phyloP scores from a whole-genome alignment of 1,140 invertebrate genomes.

The Habropoda laboriosa region DNA sequence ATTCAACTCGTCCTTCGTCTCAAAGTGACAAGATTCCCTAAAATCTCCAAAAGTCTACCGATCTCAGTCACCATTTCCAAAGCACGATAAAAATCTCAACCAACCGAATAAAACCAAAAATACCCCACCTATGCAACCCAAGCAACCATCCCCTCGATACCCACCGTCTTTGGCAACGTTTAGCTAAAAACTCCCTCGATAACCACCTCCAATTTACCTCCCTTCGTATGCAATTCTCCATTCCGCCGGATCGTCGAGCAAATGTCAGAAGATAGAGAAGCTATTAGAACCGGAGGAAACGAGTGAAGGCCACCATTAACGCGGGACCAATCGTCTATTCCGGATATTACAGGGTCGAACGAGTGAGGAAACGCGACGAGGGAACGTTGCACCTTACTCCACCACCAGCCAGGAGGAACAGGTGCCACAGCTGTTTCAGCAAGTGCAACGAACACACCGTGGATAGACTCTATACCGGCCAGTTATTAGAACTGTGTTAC shows the following conservation, averaged over 20 bases:
- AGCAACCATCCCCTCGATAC: too few species aligned
- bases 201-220: slow-evolving; percentile 20
- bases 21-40: too few species aligned
- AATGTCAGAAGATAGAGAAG: slow-evolving; percentile 14
- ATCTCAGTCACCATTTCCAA: too few species aligned
- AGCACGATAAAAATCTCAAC: too few species aligned
- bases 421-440: slow-evolving; percentile 78
- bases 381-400: slow-evolving; percentile 76
- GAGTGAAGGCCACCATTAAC: slow-evolving; percentile 61
- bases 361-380: slow-evolving; percentile 52
- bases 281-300: neutral
- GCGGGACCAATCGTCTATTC: slow-evolving; percentile 64
- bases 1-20: too few species aligned
- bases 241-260: neutral
- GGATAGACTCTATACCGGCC: slow-evolving; percentile 66
- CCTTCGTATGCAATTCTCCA: neutral
- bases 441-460: slow-evolving; percentile 75
- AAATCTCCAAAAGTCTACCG: too few species aligned
- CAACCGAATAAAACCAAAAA: too few species aligned
- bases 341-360: slow-evolving; percentile 65
- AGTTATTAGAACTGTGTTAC: slow-evolving; percentile 75
- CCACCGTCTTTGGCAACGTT: too few species aligned
- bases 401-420: slow-evolving; percentile 66
- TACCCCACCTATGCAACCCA: too few species aligned
- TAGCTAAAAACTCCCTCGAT: neutral